Evolutionary conservation across 2,113 vertebrate genomes (phyloP).

Genomic region (Raja brachyura): DNA sequence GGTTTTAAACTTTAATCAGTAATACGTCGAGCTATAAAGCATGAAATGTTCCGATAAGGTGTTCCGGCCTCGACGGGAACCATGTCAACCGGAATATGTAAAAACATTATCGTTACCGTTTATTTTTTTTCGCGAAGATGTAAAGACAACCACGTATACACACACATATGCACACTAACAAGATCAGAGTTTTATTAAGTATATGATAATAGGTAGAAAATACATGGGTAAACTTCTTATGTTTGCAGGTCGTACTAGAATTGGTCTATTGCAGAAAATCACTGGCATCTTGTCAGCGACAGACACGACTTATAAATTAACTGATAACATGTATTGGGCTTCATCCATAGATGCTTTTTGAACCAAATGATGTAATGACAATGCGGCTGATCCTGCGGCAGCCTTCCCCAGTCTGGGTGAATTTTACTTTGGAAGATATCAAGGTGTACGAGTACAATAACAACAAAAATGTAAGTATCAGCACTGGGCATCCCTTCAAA

Average conservation of each 20-base stretch:
- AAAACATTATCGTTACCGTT: no score
- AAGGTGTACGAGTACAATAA: constrained; percentile 59
- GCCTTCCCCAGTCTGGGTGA: constrained; percentile 79
- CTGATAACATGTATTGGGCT: neutral
- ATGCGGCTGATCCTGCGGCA: constrained; percentile 82
- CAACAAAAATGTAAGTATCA: constrained; percentile 57
- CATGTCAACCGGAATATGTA: no score
- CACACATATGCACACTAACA: no score
- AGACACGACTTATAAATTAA: neutral
- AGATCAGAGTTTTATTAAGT: no score
- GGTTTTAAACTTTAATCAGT: no score
- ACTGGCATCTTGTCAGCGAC: neutral
- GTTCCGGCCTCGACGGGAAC: no score
- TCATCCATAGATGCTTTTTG: constrained; percentile 70
- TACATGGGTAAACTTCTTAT: neutral
- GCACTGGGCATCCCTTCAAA: neutral
- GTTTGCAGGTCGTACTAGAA: neutral
- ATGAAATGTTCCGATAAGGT: no score
- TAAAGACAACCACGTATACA: no score
- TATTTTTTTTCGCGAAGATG: no score
- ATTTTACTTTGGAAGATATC: constrained; percentile 77
- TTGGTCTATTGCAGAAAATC: neutral
- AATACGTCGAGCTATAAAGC: no score
- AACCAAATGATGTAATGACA: constrained; percentile 62
- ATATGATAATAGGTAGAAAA: neutral